phyloP scores from a whole-genome alignment of 2,113 vertebrate species.

The Burhinus oedicnemus region DNA sequence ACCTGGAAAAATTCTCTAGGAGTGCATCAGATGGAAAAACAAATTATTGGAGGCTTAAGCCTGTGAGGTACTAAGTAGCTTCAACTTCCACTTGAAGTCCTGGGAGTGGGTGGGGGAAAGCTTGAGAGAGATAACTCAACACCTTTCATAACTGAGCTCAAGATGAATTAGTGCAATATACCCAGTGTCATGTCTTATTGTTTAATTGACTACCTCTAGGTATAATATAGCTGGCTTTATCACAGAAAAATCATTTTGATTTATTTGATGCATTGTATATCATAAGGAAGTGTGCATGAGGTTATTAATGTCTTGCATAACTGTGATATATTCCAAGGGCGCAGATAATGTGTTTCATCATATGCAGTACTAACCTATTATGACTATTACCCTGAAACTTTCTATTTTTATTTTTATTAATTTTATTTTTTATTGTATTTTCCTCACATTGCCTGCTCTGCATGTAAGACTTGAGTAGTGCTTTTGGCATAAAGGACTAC shows the following conservation, averaged over 20 bases:
- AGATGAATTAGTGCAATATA: slow-evolving; percentile 56
- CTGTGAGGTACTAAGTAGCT: not conserved
- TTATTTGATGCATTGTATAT: slow-evolving; percentile 51
- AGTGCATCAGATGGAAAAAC: not conserved
- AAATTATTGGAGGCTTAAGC: not conserved
- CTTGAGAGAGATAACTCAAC: not conserved
- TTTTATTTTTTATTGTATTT: slow-evolving; percentile 10
- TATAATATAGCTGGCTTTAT: slow-evolving; percentile 38
- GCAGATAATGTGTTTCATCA: not conserved
- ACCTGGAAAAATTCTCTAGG: not conserved
- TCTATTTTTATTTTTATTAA: not conserved
- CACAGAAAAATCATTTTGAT: slow-evolving; percentile 47
- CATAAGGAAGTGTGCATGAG: not conserved
- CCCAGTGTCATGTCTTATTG: slow-evolving; percentile 32
- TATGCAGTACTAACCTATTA: not conserved
- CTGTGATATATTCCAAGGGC: slow-evolving; percentile 44
- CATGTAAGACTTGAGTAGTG: not conserved
- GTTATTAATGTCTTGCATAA: slow-evolving; percentile 45
- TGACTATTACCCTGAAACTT: not conserved
- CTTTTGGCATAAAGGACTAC: not conserved
- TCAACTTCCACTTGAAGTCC: not conserved
- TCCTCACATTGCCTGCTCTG: not conserved
- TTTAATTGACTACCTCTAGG: slow-evolving; percentile 56
- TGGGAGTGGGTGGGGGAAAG: not conserved
- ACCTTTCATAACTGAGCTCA: not conserved